Conservation (phyloP, 2,888 invertebrate species). For the Apodemia duryi region DNA sequence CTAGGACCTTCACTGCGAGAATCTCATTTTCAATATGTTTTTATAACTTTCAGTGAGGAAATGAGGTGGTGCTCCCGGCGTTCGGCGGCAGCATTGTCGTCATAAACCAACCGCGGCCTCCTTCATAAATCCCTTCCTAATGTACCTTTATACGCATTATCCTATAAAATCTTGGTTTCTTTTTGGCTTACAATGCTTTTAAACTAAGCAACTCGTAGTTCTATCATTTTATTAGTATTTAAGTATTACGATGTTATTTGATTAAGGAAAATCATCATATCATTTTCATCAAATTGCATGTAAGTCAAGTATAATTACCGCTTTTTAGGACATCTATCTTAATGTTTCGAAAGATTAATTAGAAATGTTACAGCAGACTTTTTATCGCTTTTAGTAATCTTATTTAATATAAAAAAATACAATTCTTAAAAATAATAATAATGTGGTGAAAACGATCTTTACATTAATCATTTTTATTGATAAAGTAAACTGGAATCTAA, state of each 20-base stretch:
- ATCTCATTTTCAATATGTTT: conserved; percentile 80
- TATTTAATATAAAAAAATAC: too few relatives aligned
- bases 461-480: too few relatives aligned
- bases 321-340: too few relatives aligned
- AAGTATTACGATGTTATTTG: conserved; percentile 25
- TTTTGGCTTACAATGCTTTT: conserved; percentile 52
- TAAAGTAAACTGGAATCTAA: too few relatives aligned
- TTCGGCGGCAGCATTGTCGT: conserved; percentile 64
- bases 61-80: conserved; percentile 73
- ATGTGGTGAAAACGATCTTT: too few relatives aligned
- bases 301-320: too few relatives aligned
- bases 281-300: too few relatives aligned
- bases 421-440: too few relatives aligned
- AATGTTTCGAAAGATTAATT: too few relatives aligned
- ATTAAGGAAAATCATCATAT: not conserved
- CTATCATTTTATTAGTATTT: conserved; percentile 33
- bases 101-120: conserved; percentile 73
- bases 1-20: conserved; percentile 65
- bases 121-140: conserved; percentile 74
- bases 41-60: conserved; percentile 78
- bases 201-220: conserved; percentile 58
- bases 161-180: conserved; percentile 59
- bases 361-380: too few relatives aligned
- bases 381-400: too few relatives aligned
- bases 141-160: conserved; percentile 77